These are phyloP conservation scores for Mnemiopsis leidyi DNA, from an alignment of 37 sponge, comb jelly and placozoan genomes.

Conservation along the genomic window DNA sequence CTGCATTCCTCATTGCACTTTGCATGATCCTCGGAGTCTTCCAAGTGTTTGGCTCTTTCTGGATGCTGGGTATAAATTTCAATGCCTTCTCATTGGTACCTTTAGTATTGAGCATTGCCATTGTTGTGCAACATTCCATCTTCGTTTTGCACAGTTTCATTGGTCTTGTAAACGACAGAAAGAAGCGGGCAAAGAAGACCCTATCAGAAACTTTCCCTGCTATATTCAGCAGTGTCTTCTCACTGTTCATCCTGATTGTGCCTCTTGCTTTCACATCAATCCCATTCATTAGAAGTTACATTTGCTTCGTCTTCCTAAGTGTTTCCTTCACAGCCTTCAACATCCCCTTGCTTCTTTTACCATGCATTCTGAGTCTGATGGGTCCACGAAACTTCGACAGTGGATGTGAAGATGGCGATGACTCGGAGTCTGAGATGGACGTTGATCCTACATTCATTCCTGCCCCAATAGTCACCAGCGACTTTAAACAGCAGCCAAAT, in stretches of 20 bases:
- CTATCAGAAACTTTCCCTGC: constrained; percentile 61
- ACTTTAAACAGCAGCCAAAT: background rate
- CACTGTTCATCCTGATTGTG: constrained; percentile 34
- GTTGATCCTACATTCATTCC: background rate
- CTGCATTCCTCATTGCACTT: constrained; percentile 52
- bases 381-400: constrained; percentile 60
- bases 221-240: constrained; percentile 43
- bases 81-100: constrained; percentile 50
- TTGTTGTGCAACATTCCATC: constrained; percentile 49
- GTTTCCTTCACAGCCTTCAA: background rate
- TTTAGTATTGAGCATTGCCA: background rate
- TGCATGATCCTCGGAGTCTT: constrained; percentile 41
- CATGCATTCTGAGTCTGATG: constrained; percentile 57
- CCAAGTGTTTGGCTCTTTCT: constrained; percentile 65
- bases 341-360: constrained; percentile 33
- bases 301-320: constrained; percentile 47
- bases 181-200: constrained; percentile 60
- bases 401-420: constrained; percentile 64
- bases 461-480: background rate
- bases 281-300: constrained; percentile 32
- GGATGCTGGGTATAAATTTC: constrained; percentile 53
- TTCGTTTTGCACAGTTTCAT: constrained; percentile 49
- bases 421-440: constrained; percentile 3
- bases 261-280: constrained; percentile 35
- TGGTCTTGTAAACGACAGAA: constrained; percentile 55